Base-by-base conservation (phyloP, 2,797 vertebrate genomes). In the Acipenser transmontanus region DNA sequence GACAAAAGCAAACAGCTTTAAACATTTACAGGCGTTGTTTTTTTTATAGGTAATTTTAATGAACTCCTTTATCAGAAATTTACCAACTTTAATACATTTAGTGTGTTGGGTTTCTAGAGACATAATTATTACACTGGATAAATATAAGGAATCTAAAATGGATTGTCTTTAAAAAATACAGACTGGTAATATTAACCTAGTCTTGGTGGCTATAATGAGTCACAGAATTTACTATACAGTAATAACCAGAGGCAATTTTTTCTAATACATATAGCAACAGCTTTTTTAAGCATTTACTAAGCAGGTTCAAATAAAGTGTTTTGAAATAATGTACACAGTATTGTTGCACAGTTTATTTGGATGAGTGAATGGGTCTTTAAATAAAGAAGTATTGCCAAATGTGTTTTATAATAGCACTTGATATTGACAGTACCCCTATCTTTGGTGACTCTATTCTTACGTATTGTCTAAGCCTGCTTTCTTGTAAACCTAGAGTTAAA, bases 321-420 rank as follows among this genome's bases (percentile, higher is more conserved):
- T 63, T 49, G 13, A 49, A 63, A 8, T 11, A 48, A 52, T 52
- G 50, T 12, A 52, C 1, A 57, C 54, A 57, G 6, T 57, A 4
- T 7, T 11, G 54, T 6, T 34, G 9, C 51, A 7, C 54, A 13
- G 7, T 7, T 57, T 57, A n/a, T 11, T 57, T 13, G 12, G 34
- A 64, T 72, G 69, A 75, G 77, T 72, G 80, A 81, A 75, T 14
- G 10, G 7, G 72, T 77, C 78, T 85, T 85, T 84, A 82, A 3
- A 85, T 82, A 74, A 75, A 67, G 75, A 81, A 74, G 34, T 34
- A 34, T 34, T 34, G 34, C 34, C 34, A 34, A 34, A 34, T 34
- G 34, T 34, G 34, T 34, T 34, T 34, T 34, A 34, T 34, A 34
- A 34, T 3, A 34, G 34, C 34, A 34, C 34, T 34, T 34, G 34